Percentiles rank a stretch among this genome's conserved stretches.
Evolutionary conservation across 1,140 invertebrate species (phyloP).

Genomic region (Ceratina calcarata): DNA sequence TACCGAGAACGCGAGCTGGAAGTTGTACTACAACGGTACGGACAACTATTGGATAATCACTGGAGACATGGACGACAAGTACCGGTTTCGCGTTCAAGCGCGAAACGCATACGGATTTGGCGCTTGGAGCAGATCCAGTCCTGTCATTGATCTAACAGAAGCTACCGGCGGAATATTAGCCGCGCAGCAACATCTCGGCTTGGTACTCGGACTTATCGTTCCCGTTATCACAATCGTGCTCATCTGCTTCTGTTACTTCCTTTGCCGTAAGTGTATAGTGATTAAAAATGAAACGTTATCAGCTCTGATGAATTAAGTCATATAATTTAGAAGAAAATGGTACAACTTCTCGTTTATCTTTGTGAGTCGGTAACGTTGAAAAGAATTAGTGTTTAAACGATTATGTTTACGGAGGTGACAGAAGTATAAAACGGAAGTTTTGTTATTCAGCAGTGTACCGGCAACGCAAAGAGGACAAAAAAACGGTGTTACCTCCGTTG

Average conservation of each 20-base stretch:
- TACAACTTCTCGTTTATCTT: too few species aligned
- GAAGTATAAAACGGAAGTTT: conserved; percentile 10
- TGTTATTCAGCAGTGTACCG: conserved; percentile 76
- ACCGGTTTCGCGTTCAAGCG: conserved; percentile 89
- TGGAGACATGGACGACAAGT: conserved; percentile 83
- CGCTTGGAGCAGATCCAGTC: conserved; percentile 85
- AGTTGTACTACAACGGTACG: conserved; percentile 90
- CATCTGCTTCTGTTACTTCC: conserved; percentile 73
- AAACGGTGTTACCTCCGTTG: conserved; percentile 80
- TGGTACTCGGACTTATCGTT: conserved; percentile 83
- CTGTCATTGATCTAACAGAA: conserved; percentile 81
- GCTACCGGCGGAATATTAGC: conserved; percentile 81
- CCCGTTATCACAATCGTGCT: conserved; percentile 79
- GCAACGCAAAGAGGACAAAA: conserved; percentile 82
- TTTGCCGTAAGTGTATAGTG: conserved; percentile 73
- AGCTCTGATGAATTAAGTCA: too few species aligned
- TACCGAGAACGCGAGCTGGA: conserved; percentile 81
- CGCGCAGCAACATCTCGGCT: conserved; percentile 81
- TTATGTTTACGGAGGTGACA: neutral
- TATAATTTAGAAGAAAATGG: too few species aligned
- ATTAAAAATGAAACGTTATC: neutral
- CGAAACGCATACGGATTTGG: conserved; percentile 89
- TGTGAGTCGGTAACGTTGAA: neutral
- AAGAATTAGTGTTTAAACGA: neutral
- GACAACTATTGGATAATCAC: conserved; percentile 90